Evolutionary conservation across 2,113 vertebrate species (phyloP).

Genomic region (Lipophrys pholis): DNA sequence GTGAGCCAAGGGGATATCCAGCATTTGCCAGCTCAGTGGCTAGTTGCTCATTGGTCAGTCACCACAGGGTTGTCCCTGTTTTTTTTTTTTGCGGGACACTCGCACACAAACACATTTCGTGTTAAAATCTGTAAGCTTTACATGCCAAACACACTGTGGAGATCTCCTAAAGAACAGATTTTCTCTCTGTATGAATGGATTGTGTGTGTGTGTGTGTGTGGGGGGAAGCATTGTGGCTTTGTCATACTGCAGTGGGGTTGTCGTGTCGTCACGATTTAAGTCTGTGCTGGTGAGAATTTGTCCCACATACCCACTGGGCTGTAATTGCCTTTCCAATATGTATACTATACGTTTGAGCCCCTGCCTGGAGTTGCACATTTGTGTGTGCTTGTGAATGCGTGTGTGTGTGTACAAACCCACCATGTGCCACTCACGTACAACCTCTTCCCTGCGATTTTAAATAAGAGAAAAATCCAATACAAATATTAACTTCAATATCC

Average conservation of each 20-base stretch:
- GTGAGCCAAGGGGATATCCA: constrained; percentile 70
- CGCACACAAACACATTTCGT: constrained; percentile 16
- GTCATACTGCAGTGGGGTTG: constrained; percentile 49
- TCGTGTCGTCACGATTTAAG: constrained; percentile 26
- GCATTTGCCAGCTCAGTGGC: constrained; percentile 71
- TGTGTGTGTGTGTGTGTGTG: constrained; percentile 23
- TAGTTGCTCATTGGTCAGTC: constrained; percentile 68
- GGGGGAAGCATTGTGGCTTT: constrained; percentile 28
- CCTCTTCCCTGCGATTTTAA: constrained; percentile 40
- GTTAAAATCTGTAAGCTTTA: constrained; percentile 25
- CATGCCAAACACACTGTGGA: constrained; percentile 1
- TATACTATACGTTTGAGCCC: not conserved
- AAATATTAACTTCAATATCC: constrained; percentile 41
- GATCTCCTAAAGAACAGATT: constrained; percentile 21
- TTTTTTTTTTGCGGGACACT: constrained; percentile 22
- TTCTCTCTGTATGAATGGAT: constrained; percentile 27
- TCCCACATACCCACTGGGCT: not conserved
- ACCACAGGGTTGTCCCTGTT: constrained; percentile 61
- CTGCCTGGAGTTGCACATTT: not conserved
- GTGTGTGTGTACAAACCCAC: not conserved
- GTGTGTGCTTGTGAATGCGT: not conserved
- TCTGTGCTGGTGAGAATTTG: constrained; percentile 16
- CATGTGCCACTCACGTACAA: constrained; percentile 32
- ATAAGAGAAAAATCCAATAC: constrained; percentile 53
- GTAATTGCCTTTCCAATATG: constrained; percentile 39